phyloP scores from a whole-genome alignment of 2,888 invertebrate genomes.

The Eupeodes latifasciatus region DNA sequence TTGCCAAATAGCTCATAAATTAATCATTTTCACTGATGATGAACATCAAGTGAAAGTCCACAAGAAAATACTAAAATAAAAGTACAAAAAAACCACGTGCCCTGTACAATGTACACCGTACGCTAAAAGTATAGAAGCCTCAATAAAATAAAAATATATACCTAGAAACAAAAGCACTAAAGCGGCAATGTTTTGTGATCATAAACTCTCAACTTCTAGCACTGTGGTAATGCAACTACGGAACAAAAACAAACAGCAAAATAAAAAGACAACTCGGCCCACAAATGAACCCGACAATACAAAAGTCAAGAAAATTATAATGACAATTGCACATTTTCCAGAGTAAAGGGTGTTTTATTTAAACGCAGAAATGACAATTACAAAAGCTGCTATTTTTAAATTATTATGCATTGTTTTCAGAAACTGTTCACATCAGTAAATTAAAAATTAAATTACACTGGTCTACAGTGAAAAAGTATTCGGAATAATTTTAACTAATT shows the following conservation, averaged over 20 bases:
- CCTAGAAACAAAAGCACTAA: not conserved
- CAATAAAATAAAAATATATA: not conserved
- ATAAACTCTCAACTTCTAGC: not conserved
- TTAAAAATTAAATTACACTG: too few relatives aligned
- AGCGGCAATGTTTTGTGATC: constrained; percentile 1
- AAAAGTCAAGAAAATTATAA: not conserved
- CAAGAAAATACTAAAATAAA: not conserved
- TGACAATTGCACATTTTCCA: not conserved
- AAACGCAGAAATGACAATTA: too few relatives aligned
- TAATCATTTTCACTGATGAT: constrained; percentile 7
- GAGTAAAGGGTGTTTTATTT: not conserved
- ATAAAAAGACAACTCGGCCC: not conserved
- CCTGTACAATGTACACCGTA: not conserved
- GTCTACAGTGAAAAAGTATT: too few relatives aligned
- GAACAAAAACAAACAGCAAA: not conserved
- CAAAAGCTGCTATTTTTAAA: too few relatives aligned
- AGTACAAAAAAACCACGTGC: not conserved
- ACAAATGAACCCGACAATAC: not conserved
- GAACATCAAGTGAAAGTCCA: constrained; percentile 15
- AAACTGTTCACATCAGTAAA: too few relatives aligned
- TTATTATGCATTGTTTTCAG: too few relatives aligned
- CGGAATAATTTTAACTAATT: too few relatives aligned
- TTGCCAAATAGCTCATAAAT: constrained; percentile 17
- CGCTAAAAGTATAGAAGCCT: not conserved
- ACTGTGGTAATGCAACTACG: not conserved